Conservation (phyloP, 1,140 invertebrate genomes). For the Platorchestia sp. region DNA sequence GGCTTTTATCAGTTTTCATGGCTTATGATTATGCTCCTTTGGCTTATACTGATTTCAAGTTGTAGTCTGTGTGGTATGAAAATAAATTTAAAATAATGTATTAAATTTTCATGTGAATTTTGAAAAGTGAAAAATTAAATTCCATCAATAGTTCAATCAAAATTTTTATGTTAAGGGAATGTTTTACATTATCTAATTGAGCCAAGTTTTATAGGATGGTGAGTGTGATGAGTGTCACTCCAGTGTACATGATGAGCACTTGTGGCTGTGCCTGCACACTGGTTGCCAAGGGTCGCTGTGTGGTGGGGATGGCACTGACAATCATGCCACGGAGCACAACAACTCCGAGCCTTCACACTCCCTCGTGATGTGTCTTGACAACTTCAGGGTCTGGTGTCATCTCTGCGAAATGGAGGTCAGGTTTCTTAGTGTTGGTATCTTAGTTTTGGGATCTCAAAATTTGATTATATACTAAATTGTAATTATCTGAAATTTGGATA, state of each 20-base stretch:
- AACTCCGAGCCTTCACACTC: conserved; percentile 80
- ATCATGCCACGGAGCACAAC: conserved; percentile 83
- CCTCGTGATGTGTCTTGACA: conserved; percentile 86
- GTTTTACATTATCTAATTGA: background rate
- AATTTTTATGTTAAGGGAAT: background rate
- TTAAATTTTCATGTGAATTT: background rate
- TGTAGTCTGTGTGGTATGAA: no score
- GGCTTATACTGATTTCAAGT: no score
- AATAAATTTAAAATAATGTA: no score
- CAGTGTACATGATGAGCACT: conserved; percentile 71
- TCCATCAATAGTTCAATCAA: background rate
- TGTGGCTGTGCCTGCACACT: conserved; percentile 86
- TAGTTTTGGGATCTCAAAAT: no score
- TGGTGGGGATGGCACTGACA: conserved; percentile 81
- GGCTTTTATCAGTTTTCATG: no score
- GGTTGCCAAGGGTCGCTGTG: conserved; percentile 85
- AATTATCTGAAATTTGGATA: no score
- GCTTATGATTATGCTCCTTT: no score
- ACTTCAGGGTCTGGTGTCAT: conserved; percentile 88
- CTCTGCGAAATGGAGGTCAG: conserved; percentile 83
- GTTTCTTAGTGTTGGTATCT: background rate
- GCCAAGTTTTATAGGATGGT: background rate
- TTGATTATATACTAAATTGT: no score
- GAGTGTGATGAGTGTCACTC: background rate
- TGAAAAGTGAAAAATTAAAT: conserved; percentile 38